Evolutionary conservation across 2,113 vertebrate genomes (phyloP), one percentile per base, ranked within the genome.

Genomic region (Edolisoma coerulescens): DNA sequence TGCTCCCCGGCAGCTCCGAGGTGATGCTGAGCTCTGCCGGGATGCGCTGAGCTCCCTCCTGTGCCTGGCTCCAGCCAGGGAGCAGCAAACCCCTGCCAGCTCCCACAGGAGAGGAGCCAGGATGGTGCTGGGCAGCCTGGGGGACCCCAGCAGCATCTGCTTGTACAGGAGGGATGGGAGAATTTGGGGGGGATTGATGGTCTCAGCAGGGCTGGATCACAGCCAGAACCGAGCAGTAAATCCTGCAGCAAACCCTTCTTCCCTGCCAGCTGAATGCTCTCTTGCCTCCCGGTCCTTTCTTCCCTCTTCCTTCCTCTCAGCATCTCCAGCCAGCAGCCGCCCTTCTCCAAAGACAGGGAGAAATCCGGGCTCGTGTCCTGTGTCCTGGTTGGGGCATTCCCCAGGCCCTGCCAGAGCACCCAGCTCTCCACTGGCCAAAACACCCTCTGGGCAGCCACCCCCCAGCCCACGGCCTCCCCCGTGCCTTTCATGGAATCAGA

Each of bases 401-500:
- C 41, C 28, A 5, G 57, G 3, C 35, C 52, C 57, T 77, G 47
- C 52, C 39, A 73, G 26, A 54, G 54, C 49, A 16, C 24, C 19
- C 45, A 49, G 39, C 27, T 14, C 79, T 28, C 20, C 71, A 10
- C 30, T 56, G 44, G 24, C 9, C 49, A 20, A 39, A 59, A 54
- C 2, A 5, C 11, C n/a, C 20, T 0, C 32, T 9, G 12, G 42
- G 15, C 15, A 42, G 24, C 15, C 37, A 6, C 50, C n/a, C 26
- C 17, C 7, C 18, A 67, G n/a, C 39, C 35, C 10, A 0, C 3
- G 1, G 2, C 23, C 33, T 65, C 35, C 50, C 20, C 21, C 14
- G 17, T 1, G 27, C 76, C 74, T 39, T 33, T 12, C 37, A 23
- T 32, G 47, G 27, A 23, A 23, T 23, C 63, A 60, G 27, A 23